Evolutionary conservation across 2,797 vertebrate species (phyloP).

Genomic region (Eidolon dupreanum): DNA sequence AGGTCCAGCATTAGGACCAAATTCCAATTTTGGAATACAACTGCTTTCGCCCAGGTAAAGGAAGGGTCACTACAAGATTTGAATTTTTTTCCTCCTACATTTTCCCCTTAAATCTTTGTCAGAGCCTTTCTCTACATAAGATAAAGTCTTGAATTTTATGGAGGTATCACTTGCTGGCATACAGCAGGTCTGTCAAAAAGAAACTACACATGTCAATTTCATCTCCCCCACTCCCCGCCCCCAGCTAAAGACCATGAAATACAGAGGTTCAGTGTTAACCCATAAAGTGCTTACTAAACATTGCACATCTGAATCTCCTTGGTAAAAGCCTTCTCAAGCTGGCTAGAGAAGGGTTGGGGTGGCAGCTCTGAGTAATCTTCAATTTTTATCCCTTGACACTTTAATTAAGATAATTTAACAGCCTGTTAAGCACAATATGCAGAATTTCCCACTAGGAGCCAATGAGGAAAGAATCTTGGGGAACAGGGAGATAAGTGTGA

Average conservation of each 20-base stretch:
- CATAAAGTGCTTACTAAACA: not conserved
- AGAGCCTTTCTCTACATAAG: not conserved
- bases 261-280: not conserved
- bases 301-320: conserved; percentile 69
- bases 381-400: conserved; percentile 85
- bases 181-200: conserved; percentile 22
- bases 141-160: not conserved
- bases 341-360: conserved; percentile 72
- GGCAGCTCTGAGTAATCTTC: conserved; percentile 84
- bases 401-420: conserved; percentile 90
- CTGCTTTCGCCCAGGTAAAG: not conserved
- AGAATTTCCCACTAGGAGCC: conserved; percentile 82
- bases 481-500: conserved; percentile 19
- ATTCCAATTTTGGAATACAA: not conserved
- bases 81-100: not conserved
- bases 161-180: not conserved
- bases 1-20: not conserved
- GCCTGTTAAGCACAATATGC: conserved; percentile 85
- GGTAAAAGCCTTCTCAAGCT: conserved; percentile 74
- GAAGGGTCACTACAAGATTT: not conserved
- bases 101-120: not conserved
- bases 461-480: conserved; percentile 64
- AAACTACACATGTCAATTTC: not conserved
- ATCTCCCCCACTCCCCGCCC: not conserved
- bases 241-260: not conserved